Evolutionary conservation across 1,140 invertebrate genomes (phyloP), one percentile per base, ranked within the genome.

Genomic region (Hyposmocoma kahamanoa): DNA sequence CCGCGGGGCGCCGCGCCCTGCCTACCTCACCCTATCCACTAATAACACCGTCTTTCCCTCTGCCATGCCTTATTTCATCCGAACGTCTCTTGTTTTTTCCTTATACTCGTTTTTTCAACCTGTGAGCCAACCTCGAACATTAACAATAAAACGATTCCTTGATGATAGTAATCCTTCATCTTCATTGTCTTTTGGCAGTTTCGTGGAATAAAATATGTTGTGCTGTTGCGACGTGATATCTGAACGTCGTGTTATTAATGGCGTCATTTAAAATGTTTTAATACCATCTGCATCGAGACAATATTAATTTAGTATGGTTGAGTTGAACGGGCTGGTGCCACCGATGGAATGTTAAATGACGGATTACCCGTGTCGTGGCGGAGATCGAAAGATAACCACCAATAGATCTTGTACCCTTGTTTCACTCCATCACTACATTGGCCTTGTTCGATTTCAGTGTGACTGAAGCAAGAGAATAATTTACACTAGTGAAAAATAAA

Each of bases 111-210:
- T 83, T 83, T 81, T 80, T 75, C 54, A 41, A 54, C 59, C 55
- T n/a, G n/a, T n/a, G n/a, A 62, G 42, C 62, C 56, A 59, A 71
- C 62, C 68, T 59, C 64, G 62, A 72, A 81, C 65, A 82, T 78
- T 74, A 76, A 80, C 72, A 82, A 82, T 72, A 83, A 82, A 80
- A 84, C 69, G 69, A 80, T 43, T 66, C 62, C 50, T 53, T 82
- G 77, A 84, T 84, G 79, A 84, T 81, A 76, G 73, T 80, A 81
- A 84, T 84, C 75, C 81, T 72, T 84, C 81, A 84, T 73, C 68
- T 62, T 84, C 79, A 84, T 84, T 84, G 81, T 84, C 81, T 84
- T 80, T 83, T 84, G 79, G 79, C 81, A 84, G 72, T 82, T 85
- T 83, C 77, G 59, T 66, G 74, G 73, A 82, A 82, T 85, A 85